Evolutionary conservation across 2,113 vertebrate species (phyloP), one percentile per base, ranked within the genome.

Genomic region (Spizaetus ornatus): DNA sequence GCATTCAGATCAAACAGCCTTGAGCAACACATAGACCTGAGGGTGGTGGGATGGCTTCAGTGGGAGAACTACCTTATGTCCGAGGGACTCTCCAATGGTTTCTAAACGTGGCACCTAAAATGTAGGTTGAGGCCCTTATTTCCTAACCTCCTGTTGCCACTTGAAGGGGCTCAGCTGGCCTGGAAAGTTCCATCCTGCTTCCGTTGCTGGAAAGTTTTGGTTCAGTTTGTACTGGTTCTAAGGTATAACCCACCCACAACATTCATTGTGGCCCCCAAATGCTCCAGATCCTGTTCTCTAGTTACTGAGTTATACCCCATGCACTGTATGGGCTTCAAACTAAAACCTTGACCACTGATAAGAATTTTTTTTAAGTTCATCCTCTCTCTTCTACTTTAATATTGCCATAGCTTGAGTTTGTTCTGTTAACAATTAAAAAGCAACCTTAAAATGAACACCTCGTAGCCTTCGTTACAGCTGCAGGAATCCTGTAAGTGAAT

Each of bases 31-130:
- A 4, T 1, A 59, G n/a, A 72, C 31, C 5, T 5, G 23, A 32
- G 47, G 29, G 7, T 27, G 45, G 23, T 66, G 34, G 16, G 36
- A 9, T 59, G 11, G 31, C 26, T 76, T 94, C 74, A 17, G 38
- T 32, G 15, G 40, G 69, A 83, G 16, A 45, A 13, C 36, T 61
- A 10, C 29, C 8, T 63, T 21, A 7, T 36, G 29, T 81, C n/a
- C 17, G 27, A 26, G 32, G 36, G 36, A 32, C 13, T 23, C 34
- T 48, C 18, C 27, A 27, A 0, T 58, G 0, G 1, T 56, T 88
- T 82, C 17, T 40, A 31, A 80, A 50, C 1, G 1, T 59, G 45
- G 12, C 19, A 82, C 14, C 63, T 88, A 21, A 84, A 48, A 43
- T 36, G 29, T 21, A 34, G 22, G 7, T 74, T 58, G 69, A 36